These are phyloP conservation scores for Ceyx melanurus DNA, from an alignment of 2,113 vertebrate genomes.

Conservation along the genomic window DNA sequence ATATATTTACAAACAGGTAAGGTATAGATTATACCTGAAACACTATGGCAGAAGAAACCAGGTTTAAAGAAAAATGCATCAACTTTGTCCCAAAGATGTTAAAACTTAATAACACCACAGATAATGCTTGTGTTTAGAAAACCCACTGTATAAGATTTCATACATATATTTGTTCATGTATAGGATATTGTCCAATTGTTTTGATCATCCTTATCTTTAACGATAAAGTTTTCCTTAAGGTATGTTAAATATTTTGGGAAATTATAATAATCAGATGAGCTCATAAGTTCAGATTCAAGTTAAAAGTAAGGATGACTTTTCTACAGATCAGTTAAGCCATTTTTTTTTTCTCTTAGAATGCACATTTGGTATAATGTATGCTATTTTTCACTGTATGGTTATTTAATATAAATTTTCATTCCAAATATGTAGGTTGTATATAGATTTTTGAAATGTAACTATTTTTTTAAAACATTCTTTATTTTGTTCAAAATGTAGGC, in stretches of 20 bases:
- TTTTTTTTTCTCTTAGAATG: background rate
- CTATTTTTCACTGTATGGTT: background rate
- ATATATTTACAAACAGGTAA: background rate
- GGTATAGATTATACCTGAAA: background rate
- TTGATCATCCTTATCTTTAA: background rate
- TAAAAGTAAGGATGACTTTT: background rate
- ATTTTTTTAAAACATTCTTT: slow-evolving; percentile 28
- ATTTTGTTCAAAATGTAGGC: slow-evolving; percentile 41
- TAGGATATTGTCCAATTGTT: background rate
- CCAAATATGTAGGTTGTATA: background rate
- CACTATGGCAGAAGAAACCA: background rate
- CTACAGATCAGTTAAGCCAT: background rate
- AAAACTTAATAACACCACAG: background rate
- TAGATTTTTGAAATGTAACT: background rate
- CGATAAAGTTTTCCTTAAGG: background rate
- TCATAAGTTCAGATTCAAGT: background rate
- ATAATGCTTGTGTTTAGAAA: background rate
- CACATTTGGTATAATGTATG: background rate
- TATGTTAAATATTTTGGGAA: background rate
- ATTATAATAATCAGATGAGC: background rate
- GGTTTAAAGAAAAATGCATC: background rate
- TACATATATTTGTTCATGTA: background rate
- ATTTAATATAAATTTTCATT: slow-evolving; percentile 5
- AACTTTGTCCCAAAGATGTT: background rate
- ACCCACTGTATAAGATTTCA: background rate